Conservation (phyloP, 1,140 invertebrate genomes). For the Pachyrhynchus sulphureomaculatus region DNA sequence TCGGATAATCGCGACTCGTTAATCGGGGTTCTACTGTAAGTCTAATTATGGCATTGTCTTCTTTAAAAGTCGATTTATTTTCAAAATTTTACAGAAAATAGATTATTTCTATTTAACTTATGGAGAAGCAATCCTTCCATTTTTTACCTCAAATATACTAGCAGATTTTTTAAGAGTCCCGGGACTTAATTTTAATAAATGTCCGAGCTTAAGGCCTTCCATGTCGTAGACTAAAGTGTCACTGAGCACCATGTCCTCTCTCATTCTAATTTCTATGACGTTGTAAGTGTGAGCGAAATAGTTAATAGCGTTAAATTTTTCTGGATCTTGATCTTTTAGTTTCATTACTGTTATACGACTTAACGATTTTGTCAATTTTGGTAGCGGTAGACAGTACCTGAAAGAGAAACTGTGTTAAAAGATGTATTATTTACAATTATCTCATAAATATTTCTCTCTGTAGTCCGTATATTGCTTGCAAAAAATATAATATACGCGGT, state of each 20-base stretch:
- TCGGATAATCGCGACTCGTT: no score
- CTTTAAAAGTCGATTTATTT: no score
- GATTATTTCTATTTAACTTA: no score
- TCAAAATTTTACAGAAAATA: no score
- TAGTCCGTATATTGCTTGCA: neutral
- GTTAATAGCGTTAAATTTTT: slow-evolving; percentile 23
- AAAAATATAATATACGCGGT: neutral
- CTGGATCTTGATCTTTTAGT: slow-evolving; percentile 17
- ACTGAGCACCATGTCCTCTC: slow-evolving; percentile 25
- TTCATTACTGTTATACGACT: slow-evolving; percentile 29
- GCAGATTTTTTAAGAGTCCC: slow-evolving; percentile 23
- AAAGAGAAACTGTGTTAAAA: slow-evolving; percentile 6
- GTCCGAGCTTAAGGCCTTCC: slow-evolving; percentile 18
- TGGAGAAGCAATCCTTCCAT: no score
- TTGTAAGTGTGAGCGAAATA: slow-evolving; percentile 33
- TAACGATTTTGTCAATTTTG: slow-evolving; percentile 23
- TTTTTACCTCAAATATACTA: slow-evolving; percentile 31
- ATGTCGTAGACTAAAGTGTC: slow-evolving; percentile 34
- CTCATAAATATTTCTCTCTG: no score
- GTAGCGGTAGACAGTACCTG: slow-evolving; percentile 29
- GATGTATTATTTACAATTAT: neutral
- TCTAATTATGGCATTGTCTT: no score
- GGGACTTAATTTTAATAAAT: slow-evolving; percentile 24
- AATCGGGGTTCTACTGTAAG: no score
- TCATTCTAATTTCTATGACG: slow-evolving; percentile 29